Evolutionary conservation across 2,888 invertebrate species (phyloP).

Genomic region (Tricholauxania praeusta): DNA sequence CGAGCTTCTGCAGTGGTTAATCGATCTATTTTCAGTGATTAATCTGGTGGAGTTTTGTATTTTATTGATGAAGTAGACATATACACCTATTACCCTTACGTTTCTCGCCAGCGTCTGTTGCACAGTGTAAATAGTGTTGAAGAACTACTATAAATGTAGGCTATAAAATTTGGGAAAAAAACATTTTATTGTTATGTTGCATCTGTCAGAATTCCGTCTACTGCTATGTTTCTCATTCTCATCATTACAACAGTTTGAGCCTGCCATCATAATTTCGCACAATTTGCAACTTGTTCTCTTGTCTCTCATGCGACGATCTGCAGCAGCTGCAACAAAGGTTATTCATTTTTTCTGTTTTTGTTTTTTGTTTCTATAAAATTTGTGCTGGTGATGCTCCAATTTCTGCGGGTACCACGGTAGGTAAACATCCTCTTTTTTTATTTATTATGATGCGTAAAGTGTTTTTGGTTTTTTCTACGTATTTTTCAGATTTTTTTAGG

Average conservation of each 20-base stretch:
- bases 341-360: constrained; percentile 31
- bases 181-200: neutral
- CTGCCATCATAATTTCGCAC: constrained; percentile 32
- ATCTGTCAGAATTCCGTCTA: constrained; percentile 21
- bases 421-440: constrained; percentile 11
- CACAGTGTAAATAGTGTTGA: too few species aligned
- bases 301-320: constrained; percentile 7
- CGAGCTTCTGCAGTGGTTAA: too few species aligned
- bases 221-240: neutral
- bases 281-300: constrained; percentile 35
- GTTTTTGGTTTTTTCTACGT: constrained; percentile 13
- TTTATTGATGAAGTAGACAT: too few species aligned
- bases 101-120: too few species aligned
- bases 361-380: constrained; percentile 29
- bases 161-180: too few species aligned
- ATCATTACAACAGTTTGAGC: neutral
- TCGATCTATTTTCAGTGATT: too few species aligned
- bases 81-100: too few species aligned
- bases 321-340: constrained; percentile 31
- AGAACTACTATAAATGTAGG: too few species aligned
- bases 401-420: constrained; percentile 56
- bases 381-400: constrained; percentile 58
- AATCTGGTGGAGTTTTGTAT: too few species aligned
- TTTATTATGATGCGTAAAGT: constrained; percentile 25
- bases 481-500: neutral